phyloP scores from a whole-genome alignment of 2,113 vertebrate species.

The Trogon melanurus region DNA sequence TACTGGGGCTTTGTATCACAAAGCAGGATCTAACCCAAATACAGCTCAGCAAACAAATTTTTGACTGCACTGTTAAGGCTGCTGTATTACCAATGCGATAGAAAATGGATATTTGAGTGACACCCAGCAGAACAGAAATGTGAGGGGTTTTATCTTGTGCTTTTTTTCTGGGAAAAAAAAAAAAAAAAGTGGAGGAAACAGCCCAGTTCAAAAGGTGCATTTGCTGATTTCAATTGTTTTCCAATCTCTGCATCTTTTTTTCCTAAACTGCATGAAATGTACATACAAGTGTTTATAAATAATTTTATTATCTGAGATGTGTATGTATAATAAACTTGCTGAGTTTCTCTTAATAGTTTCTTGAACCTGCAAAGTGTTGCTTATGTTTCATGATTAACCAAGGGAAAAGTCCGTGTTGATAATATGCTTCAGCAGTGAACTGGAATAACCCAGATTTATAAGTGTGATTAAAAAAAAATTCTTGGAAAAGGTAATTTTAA shows the following conservation, averaged over 20 bases:
- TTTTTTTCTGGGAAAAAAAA: not conserved
- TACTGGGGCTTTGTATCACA: not conserved
- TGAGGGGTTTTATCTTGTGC: not conserved
- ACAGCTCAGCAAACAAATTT: not conserved
- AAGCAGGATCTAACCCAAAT: not conserved
- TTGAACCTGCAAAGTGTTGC: not conserved
- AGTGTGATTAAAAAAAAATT: not conserved
- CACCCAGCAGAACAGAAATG: not conserved
- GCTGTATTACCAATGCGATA: not conserved
- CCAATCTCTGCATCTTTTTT: not conserved
- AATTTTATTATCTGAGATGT: not conserved
- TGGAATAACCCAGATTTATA: not conserved
- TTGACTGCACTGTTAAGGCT: constrained; percentile 20
- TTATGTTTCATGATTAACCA: not conserved
- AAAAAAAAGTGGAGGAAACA: not conserved
- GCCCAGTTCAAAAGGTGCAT: not conserved
- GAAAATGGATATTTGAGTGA: constrained; percentile 22
- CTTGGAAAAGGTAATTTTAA: not conserved
- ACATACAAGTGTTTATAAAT: not conserved
- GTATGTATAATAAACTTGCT: constrained; percentile 23
- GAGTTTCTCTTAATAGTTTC: constrained; percentile 8
- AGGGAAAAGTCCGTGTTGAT: not conserved
- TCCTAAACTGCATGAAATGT: not conserved
- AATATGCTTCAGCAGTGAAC: not conserved
- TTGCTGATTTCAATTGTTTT: not conserved